A percentile compares a stretch with the other conserved stretches of the same genome.
These are phyloP conservation scores for Calameuta idolon DNA, from an alignment of 2,888 invertebrate genomes.

Conservation along the genomic window DNA sequence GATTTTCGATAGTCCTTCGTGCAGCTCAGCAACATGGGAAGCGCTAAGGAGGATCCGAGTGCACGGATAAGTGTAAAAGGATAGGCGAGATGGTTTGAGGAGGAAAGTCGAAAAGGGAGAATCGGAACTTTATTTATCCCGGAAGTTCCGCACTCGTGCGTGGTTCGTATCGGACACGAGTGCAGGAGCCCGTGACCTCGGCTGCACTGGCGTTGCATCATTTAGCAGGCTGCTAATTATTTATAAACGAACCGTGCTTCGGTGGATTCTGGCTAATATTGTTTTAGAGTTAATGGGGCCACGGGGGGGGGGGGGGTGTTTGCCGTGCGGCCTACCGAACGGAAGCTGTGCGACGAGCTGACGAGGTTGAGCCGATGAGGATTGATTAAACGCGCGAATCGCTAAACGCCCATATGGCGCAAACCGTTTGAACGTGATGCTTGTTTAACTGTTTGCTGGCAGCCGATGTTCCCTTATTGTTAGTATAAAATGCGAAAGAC, in stretches of 20 bases:
- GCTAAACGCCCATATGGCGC: neutral
- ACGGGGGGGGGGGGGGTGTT: conserved; percentile 4
- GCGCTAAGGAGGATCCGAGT: too few species aligned
- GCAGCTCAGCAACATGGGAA: too few species aligned
- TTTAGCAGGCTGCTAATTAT: conserved; percentile 40
- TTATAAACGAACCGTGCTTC: conserved; percentile 41
- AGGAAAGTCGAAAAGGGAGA: too few species aligned
- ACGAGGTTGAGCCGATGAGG: neutral
- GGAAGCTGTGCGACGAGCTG: too few species aligned
- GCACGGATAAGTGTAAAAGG: neutral
- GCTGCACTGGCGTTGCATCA: conserved; percentile 4
- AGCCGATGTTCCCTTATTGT: too few species aligned
- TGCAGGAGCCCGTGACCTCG: too few species aligned
- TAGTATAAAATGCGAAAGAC: too few species aligned
- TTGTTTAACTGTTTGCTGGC: too few species aligned
- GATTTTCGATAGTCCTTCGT: too few species aligned
- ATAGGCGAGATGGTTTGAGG: neutral
- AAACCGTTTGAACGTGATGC: too few species aligned
- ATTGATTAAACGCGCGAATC: conserved; percentile 14
- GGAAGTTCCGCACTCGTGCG: too few species aligned
- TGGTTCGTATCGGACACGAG: neutral
- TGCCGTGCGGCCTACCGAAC: conserved; percentile 5
- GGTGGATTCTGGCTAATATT: conserved; percentile 39
- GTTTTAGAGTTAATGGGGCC: conserved; percentile 41
- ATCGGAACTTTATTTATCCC: too few species aligned